Evolutionary conservation across 2,113 vertebrate species (phyloP).

Genomic region (Epinephelus fuscoguttatus): DNA sequence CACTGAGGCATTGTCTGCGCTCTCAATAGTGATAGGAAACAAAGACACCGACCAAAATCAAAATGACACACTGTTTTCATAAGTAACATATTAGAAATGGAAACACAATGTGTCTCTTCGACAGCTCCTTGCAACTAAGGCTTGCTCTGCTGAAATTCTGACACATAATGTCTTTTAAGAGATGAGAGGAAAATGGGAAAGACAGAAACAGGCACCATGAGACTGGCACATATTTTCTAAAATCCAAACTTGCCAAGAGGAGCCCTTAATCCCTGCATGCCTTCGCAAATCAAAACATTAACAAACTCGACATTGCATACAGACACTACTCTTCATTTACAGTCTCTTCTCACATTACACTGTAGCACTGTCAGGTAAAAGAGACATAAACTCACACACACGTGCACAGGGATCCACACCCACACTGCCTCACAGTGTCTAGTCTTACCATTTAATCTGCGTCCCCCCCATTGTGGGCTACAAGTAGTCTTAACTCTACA

Average conservation of each 20-base stretch:
- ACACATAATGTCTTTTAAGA: not conserved
- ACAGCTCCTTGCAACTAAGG: not conserved
- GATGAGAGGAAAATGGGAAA: not conserved
- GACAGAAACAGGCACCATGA: not conserved
- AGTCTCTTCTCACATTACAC: not conserved
- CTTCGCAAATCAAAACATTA: slow-evolving; percentile 4
- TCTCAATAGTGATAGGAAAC: not conserved
- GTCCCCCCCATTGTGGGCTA: slow-evolving; percentile 78
- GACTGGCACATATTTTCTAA: not conserved
- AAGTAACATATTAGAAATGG: not conserved
- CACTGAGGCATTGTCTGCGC: not conserved
- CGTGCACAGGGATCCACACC: slow-evolving; percentile 1
- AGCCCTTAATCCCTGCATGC: not conserved
- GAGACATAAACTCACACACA: slow-evolving; percentile 15
- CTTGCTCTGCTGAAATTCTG: not conserved
- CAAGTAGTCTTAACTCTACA: slow-evolving; percentile 1
- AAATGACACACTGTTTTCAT: not conserved
- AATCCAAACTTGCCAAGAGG: not conserved
- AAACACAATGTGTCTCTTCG: not conserved
- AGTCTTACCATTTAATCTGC: slow-evolving; percentile 86
- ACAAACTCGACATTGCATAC: not conserved
- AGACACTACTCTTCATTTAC: not conserved
- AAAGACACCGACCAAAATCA: not conserved
- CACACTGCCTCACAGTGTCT: not conserved
- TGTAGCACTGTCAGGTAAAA: not conserved